Conservation (phyloP, 2,113 vertebrate genomes). For the Percina caprodes region DNA sequence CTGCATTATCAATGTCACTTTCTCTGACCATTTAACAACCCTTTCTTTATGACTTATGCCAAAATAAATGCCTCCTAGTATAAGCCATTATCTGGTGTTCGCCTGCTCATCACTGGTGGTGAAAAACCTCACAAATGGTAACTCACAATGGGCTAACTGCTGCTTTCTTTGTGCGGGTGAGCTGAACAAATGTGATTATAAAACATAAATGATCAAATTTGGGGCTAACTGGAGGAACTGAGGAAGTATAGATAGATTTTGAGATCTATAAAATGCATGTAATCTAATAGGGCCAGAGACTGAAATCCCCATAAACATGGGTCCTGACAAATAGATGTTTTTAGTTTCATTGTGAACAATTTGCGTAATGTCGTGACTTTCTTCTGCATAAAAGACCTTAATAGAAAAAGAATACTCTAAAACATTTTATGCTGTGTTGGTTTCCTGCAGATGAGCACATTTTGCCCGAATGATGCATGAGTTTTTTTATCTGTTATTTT, state of each 20-base stretch:
- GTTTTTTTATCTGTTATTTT: neutral
- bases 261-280: too few relatives aligned
- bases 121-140: neutral
- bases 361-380: neutral
- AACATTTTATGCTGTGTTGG: too few relatives aligned
- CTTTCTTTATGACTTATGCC: neutral
- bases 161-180: neutral
- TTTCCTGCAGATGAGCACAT: neutral
- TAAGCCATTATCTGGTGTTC: neutral
- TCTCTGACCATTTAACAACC: neutral
- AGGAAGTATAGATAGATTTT: neutral
- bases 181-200: constrained; percentile 31
- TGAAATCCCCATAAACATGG: neutral
- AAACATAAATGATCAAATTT: constrained; percentile 11
- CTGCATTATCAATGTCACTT: neutral
- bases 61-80: neutral
- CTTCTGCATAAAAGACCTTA: neutral
- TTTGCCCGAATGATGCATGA: neutral
- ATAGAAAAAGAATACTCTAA: neutral
- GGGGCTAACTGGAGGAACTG: neutral
- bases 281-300: too few relatives aligned
- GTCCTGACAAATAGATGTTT: neutral
- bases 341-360: neutral
- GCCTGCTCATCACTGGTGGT: neutral
- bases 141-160: too few relatives aligned